phyloP scores from a whole-genome alignment of 2,888 invertebrate species.

The Galerucella calmariensis region DNA sequence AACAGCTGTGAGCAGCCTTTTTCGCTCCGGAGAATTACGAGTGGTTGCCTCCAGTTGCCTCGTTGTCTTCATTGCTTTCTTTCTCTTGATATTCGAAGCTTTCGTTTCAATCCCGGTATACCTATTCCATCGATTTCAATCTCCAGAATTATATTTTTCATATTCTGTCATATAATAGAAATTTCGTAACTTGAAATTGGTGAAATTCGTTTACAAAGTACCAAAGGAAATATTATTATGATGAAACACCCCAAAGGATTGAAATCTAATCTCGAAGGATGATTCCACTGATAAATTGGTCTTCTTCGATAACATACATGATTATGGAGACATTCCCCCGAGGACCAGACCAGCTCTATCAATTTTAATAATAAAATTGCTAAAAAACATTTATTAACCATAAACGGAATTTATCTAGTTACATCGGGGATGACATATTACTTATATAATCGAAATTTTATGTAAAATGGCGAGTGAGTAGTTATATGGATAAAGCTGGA shows the following conservation, averaged over 20 bases:
- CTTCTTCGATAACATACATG: not conserved
- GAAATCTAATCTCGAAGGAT: not conserved
- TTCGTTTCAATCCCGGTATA: too few relatives aligned
- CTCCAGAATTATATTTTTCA: too few relatives aligned
- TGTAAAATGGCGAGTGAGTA: not conserved
- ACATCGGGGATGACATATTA: not conserved
- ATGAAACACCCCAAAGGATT: not conserved
- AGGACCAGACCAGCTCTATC: not conserved
- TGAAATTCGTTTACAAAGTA: not conserved
- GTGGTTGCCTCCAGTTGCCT: too few relatives aligned
- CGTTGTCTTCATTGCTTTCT: too few relatives aligned
- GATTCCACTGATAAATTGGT: conserved; percentile 2
- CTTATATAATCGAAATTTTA: not conserved
- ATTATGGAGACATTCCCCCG: not conserved
- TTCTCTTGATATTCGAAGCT: too few relatives aligned
- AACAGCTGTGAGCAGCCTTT: too few relatives aligned
- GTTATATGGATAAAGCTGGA: too few relatives aligned
- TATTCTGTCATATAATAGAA: not conserved
- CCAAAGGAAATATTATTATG: not conserved
- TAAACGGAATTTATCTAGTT: not conserved
- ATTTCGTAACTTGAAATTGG: not conserved
- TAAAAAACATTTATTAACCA: not conserved
- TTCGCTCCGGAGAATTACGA: too few relatives aligned
- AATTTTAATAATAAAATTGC: not conserved
- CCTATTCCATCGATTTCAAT: too few relatives aligned